Conservation (phyloP, 2,113 vertebrate genomes). For the Meriones unguiculatus region DNA sequence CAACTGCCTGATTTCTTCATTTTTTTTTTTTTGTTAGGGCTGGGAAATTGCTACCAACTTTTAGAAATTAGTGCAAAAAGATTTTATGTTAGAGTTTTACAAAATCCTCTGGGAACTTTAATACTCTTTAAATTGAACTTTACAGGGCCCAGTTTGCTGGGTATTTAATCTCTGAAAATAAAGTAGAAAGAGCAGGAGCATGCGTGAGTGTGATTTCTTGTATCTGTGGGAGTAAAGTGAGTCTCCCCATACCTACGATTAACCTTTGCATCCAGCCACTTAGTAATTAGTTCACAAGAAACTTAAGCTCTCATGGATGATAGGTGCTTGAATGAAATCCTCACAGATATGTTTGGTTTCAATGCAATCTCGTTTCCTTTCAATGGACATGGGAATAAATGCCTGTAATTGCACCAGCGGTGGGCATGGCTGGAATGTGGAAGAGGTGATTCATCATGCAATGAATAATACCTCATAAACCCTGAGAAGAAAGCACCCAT, state of each 20-base stretch:
- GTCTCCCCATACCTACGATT: constrained; percentile 24
- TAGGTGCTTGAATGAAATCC: constrained; percentile 46
- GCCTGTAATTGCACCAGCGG: not conserved
- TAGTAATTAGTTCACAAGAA: constrained; percentile 28
- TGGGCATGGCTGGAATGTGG: not conserved
- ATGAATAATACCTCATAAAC: not conserved
- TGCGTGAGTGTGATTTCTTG: not conserved
- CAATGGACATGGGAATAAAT: not conserved
- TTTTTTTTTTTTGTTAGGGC: not conserved
- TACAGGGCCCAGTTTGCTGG: not conserved
- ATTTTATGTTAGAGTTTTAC: not conserved
- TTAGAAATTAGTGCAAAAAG: constrained; percentile 43
- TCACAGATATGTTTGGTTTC: not conserved
- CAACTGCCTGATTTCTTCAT: not conserved
- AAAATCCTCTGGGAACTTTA: constrained; percentile 40
- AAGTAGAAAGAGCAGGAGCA: not conserved
- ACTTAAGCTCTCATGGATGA: constrained; percentile 7
- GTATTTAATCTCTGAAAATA: not conserved
- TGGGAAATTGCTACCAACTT: constrained; percentile 36
- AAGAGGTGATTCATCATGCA: not conserved
- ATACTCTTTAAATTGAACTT: constrained; percentile 55
- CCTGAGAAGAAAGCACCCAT: not conserved
- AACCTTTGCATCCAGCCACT: constrained; percentile 14
- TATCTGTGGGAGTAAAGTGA: constrained; percentile 13
- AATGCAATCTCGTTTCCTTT: constrained; percentile 32